Evolutionary conservation across 1,140 invertebrate species (phyloP).

Genomic region (Ceratosolen solmsi): DNA sequence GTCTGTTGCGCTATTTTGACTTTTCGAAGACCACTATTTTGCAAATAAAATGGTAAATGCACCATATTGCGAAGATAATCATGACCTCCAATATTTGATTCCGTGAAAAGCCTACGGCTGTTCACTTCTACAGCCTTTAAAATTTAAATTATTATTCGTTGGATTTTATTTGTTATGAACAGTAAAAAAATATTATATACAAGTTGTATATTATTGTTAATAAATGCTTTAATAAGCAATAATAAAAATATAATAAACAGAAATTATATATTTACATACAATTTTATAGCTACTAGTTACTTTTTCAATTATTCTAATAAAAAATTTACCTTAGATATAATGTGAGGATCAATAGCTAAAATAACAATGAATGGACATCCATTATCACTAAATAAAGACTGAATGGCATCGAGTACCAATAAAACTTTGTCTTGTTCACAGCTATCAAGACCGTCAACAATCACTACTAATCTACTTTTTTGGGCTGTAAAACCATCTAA

Average conservation of each 20-base stretch:
- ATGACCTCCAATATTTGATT: slow-evolving; percentile 93
- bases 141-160: not conserved
- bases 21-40: slow-evolving; percentile 94
- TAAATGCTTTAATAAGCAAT: not conserved
- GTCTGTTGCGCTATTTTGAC: slow-evolving; percentile 90
- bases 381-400: slow-evolving; percentile 93
- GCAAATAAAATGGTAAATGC: slow-evolving; percentile 97
- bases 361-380: slow-evolving; percentile 94
- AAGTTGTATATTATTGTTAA: no score
- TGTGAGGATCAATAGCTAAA: slow-evolving; percentile 96
- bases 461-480: slow-evolving; percentile 93
- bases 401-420: slow-evolving; percentile 92
- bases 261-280: no score
- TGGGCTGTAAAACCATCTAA: slow-evolving; percentile 92
- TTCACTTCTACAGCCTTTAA: slow-evolving; percentile 92
- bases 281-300: no score
- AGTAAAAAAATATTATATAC: no score
- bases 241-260: not conserved
- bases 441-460: slow-evolving; percentile 97
- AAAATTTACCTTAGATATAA: slow-evolving; percentile 90
- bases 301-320: not conserved
- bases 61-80: slow-evolving; percentile 97
- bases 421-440: slow-evolving; percentile 98
- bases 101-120: slow-evolving; percentile 86
- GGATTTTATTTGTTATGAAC: not conserved